Base-by-base conservation (phyloP, 2,888 invertebrate species). In the Capitulum mitella region DNA sequence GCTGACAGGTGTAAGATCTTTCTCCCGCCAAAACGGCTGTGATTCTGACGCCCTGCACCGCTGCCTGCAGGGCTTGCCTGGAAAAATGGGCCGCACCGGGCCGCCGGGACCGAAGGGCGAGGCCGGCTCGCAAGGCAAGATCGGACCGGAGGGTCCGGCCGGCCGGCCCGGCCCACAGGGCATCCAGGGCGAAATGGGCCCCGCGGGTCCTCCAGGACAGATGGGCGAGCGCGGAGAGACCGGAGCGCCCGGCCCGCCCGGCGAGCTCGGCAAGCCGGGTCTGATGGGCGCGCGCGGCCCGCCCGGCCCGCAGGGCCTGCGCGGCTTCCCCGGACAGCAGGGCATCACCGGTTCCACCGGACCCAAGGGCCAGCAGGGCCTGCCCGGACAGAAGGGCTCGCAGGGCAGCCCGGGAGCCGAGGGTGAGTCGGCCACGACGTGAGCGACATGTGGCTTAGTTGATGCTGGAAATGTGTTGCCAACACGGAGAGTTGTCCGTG, bases 161-260 rank as follows among this genome's bases (percentile, higher is more conserved):
- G 93, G 93, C 87, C 88, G 89, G 80, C 89, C 89, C 85, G 93
- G 94, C 81, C 92, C 93, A 83, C 90, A 93, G 84, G 93, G 93
- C 0, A 89, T 89, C 0, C 91, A 91, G 84, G 94, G 94, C n/a
- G 89, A 89, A 29, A 85, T 91, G 37, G 93, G 93, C 6, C 90
- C 91, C 0, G 87, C 89, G 0, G 94, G 94, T 2, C 91, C 92
- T 1, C 92, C 92, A 0, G 94, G 94, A 29, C 93, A 93, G 85
- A 90, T 92, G 76, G 93, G 93, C 34, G 93, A 93, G 83, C 88
- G 91, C 0, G 93, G 93, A 5, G 86, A 89, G 10, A 90, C 92
- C 0, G 94, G 94, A 1, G 85, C 89, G 0, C 88, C 84, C 58
- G 85, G 85, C 79, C 83, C 83, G n/a, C 80, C 91, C 12, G 92